A percentile compares a stretch with the other conserved stretches of the same genome.
Conservation (phyloP, 2,888 invertebrate species). For the Lasioglossum calceatum region DNA sequence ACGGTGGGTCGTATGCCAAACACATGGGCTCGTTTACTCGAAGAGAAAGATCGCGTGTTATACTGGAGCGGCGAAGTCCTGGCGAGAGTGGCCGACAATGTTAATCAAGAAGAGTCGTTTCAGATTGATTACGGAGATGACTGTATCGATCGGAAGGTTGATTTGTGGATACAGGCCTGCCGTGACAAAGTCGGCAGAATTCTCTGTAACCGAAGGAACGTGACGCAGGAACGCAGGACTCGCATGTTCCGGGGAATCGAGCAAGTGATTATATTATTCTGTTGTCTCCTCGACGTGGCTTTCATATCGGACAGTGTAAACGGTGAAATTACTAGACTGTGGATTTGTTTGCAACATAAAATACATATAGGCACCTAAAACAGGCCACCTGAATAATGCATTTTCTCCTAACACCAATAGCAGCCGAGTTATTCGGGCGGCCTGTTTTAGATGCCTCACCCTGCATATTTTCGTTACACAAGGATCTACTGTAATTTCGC, state of each 20-base stretch:
- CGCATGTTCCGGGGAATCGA: slow-evolving; percentile 44
- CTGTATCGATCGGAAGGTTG: slow-evolving; percentile 70
- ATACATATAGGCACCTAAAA: neutral
- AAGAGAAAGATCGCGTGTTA: slow-evolving; percentile 72
- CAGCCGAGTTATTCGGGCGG: no score
- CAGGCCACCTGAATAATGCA: no score
- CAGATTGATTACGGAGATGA: slow-evolving; percentile 69
- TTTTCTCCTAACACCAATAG: no score
- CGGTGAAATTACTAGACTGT: neutral
- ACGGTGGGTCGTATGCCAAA: slow-evolving; percentile 71
- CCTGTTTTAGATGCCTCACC: no score
- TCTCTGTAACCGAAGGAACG: slow-evolving; percentile 44
- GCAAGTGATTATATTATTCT: slow-evolving; percentile 61
- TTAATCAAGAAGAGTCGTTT: slow-evolving; percentile 71
- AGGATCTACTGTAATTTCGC: no score
- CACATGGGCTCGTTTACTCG: slow-evolving; percentile 67
- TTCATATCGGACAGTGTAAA: neutral
- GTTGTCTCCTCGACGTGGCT: neutral
- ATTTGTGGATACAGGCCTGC: slow-evolving; percentile 68
- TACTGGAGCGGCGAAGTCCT: slow-evolving; percentile 75
- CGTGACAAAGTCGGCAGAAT: slow-evolving; percentile 47
- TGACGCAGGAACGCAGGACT: slow-evolving; percentile 26
- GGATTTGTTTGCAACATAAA: neutral
- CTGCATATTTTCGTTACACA: no score
- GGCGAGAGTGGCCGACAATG: slow-evolving; percentile 71